phyloP scores from a whole-genome alignment of 2,888 invertebrate species.

The Sphinx pinastri region DNA sequence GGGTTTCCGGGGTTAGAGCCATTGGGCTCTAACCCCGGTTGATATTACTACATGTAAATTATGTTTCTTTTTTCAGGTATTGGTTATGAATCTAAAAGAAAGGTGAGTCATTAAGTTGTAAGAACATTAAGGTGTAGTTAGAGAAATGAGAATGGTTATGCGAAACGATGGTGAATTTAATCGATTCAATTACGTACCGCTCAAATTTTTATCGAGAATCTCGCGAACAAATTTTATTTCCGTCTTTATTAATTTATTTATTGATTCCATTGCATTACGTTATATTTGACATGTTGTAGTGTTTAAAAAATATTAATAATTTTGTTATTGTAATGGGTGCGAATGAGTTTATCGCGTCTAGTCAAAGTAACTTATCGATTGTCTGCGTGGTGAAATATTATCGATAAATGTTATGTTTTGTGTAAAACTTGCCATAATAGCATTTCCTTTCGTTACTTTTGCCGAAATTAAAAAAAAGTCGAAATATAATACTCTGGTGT shows the following conservation, averaged over 20 bases:
- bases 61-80: conserved; percentile 53
- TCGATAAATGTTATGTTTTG: conserved; percentile 20
- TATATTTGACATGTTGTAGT: conserved; percentile 33
- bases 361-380: conserved; percentile 26
- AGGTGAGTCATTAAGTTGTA: conserved; percentile 59
- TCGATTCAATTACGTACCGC: conserved; percentile 51
- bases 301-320: conserved; percentile 18
- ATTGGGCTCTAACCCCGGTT: too few relatives aligned
- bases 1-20: too few relatives aligned
- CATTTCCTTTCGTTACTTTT: conserved; percentile 7
- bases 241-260: conserved; percentile 27
- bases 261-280: conserved; percentile 47
- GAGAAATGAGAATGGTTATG: conserved; percentile 35
- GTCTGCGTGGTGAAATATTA: conserved; percentile 3
- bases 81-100: conserved; percentile 51
- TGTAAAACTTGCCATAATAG: conserved; percentile 20
- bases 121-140: conserved; percentile 27
- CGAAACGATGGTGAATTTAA: conserved; percentile 30
- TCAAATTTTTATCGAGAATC: conserved; percentile 62
- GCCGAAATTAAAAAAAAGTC: not conserved
- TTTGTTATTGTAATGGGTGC: conserved; percentile 25
- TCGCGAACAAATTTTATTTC: conserved; percentile 37
- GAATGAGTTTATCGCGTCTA: conserved; percentile 26
- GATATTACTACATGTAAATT: too few relatives aligned
- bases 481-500: conserved; percentile 4